Evolutionary conservation across 2,113 vertebrate species (phyloP), one percentile per base, ranked within the genome.

Genomic region (Glaucomys volans): DNA sequence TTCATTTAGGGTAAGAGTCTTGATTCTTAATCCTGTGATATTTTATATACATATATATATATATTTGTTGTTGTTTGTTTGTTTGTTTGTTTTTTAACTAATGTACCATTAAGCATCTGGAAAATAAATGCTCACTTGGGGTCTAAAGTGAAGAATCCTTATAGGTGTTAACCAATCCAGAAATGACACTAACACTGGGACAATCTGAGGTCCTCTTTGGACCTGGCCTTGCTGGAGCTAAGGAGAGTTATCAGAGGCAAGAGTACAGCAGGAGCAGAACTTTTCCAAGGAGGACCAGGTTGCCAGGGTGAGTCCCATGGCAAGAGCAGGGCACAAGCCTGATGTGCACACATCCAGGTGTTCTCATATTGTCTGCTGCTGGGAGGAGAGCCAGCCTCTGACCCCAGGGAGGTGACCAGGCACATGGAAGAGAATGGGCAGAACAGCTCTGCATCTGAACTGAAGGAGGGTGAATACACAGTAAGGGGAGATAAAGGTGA

Each of bases 251-350:
- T 22, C 32, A 20, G 9, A 5, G 9, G 66, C 32, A 37, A 32
- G 11, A 22, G 7, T 37, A 28, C 28, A 71, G 59, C 13, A 24
- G 24, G 4, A 47, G 10, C 9, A n/a, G 5, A 20, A 20, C 10
- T 59, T 57, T 59, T 91, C 20, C 20, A 2, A 66, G 74, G 37
- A 52, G 8, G 42, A 22, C 1, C 16, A 6, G 40, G 42, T 20
- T 13, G 16, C 13, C 4, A 0, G n/a, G 10, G 5, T 1, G 50
- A 32, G 32, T 14, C 35, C 81, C 32, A 2, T 1, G 8, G n/a
- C 52, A 1, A 1, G 24, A 12, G 35, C 2, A 11, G 13, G 52
- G 71, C 42, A 22, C 2, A 57, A 7, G 40, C 52, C 22, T 1
- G 17, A 4, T 2, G 30, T 0, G 20, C 52, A 59, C 87, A 13